A percentile compares a stretch with the other conserved stretches of the same genome.
Conservation (phyloP, 2,797 vertebrate genomes). For the Lepidocolaptes lacrymiger region DNA sequence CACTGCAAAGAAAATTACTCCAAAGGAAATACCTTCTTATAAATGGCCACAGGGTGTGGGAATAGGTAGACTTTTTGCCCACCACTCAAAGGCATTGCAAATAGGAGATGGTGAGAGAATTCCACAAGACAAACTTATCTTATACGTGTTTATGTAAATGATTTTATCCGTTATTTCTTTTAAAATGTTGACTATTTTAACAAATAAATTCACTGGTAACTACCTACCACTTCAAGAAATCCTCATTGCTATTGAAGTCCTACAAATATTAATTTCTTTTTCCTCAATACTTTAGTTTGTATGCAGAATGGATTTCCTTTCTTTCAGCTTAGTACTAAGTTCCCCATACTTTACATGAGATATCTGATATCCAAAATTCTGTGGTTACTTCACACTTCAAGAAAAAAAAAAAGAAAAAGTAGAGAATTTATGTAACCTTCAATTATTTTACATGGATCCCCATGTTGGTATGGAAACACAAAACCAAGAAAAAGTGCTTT, state of each 20-base stretch:
- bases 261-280: background rate
- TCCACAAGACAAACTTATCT: background rate
- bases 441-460: background rate
- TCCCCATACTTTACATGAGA: background rate
- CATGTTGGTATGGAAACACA: background rate
- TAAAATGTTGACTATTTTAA: background rate
- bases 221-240: background rate
- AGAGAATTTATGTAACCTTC: background rate
- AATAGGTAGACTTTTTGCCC: background rate
- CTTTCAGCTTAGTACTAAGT: background rate
- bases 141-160: background rate
- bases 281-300: background rate
- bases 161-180: background rate
- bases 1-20: constrained; percentile 9
- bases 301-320: background rate
- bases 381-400: background rate
- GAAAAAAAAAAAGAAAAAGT: background rate
- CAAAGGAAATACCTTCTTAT: background rate
- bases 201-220: background rate
- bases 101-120: background rate
- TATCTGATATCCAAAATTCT: background rate
- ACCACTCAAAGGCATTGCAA: background rate
- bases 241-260: background rate
- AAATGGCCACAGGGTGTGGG: background rate
- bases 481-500: background rate